Base-by-base conservation (phyloP, 2,888 invertebrate genomes). In the Rotaria macrura region DNA sequence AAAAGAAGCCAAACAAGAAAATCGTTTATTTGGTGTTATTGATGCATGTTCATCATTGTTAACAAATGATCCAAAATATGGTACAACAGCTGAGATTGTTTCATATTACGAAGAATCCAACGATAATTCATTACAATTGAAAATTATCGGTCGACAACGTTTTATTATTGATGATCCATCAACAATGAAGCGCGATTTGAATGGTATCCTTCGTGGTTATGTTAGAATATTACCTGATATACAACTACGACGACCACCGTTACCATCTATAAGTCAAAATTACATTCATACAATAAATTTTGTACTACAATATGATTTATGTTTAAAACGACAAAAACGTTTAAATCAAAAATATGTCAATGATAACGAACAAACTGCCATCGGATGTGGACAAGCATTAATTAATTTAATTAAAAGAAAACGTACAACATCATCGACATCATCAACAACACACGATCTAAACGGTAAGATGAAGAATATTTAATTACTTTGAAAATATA, bases 81-180 rank as follows among this genome's bases (percentile, higher is more conserved):
- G 79, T 43, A 79, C 79, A 79, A 79, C 79, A 43, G 79, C 79
- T 25, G 79, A 79, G 43, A 79, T 79, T 79, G 79, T 79, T 43
- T 79, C 79, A 25, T 79, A 79, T 79, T 79, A 79, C n/a, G 79
- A 79, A 79, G 79, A 79, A 79, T 25, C 14, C 25, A 79, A 43
- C 43, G 43, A 43, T 43, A 25, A 40, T 12, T 43, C 79, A 40
- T 79, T 79, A 43, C 79, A 79, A 43, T 79, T 79, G 23, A 79
- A 79, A 79, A 43, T 79, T 10, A 79, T 79, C 40, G 79, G 79
- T 25, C 79, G 79, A 79, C 79, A 79, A 79, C 79, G 79, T 79
- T 79, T 79, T 43, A 40, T 79, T 79, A 79, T 79, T 43, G 40
- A 79, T 43, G 43, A 79, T 43, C 79, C 79, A 43, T 43, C 40